Base-by-base conservation (phyloP, 2,888 invertebrate genomes). In the Anorthoa munda region DNA sequence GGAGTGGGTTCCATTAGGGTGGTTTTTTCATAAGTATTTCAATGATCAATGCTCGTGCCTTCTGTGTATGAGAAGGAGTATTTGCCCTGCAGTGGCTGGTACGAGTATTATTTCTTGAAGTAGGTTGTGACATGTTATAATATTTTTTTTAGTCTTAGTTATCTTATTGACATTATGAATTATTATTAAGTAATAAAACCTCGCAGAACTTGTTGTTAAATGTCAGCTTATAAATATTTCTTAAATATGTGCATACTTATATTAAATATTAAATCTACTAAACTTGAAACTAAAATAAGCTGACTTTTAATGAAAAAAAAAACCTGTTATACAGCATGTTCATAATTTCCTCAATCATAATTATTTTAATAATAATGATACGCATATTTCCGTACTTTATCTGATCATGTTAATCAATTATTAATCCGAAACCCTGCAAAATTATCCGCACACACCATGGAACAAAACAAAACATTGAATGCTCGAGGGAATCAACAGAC, bases 401-500 rank as follows among this genome's bases (percentile, higher is more conserved):
- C 31, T 58, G 58, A 39, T 15, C 50, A 2, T 15, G n/a, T 23
- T 46, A 11, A 46, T 18, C 7, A 26, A 51, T 46, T 17, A 4
- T 5, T 65, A 3, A 65, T 21, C 2, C 15, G 21, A 46, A 68
- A 72, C n/a, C 13, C 39, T 18, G 21, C 2, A 17, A 50, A 9
- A 59, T 18, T n/a, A 51, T 45, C 21, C 17, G 18, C 3, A 26
- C 4, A 45, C 26, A 59, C n/a, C 17, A 17, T 23, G 45, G 45
- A 53, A 66, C 4, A 59, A 60, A 76, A 69, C 46, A 56, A 55
- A 60, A 55, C 26, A 1, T 46, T 58, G 12, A 63, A 56, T 23
- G 13, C 71, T 46, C 60, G 1, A 9, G 18, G 26, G 66, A 45
- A 59, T 59, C n/a, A 64, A 39, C 26, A 64, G 53, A 39, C 51